A percentile compares a stretch with the other conserved stretches of the same genome.
Conservation (phyloP, 2,113 vertebrate species). For the Scomber colias region DNA sequence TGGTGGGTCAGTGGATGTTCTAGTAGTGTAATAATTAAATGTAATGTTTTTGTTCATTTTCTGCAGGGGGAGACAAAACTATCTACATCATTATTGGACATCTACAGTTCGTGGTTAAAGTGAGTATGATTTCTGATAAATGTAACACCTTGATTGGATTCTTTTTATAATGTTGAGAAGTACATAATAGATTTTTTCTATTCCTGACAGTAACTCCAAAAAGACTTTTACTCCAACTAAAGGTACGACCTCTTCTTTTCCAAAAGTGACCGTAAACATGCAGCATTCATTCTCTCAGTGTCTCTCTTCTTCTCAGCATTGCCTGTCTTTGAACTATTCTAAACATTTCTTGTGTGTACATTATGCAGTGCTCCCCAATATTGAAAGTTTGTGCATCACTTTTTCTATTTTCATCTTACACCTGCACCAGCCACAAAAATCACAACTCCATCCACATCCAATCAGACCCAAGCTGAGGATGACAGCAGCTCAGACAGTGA, state of each 20-base stretch:
- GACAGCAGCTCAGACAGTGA: slow-evolving; percentile 19
- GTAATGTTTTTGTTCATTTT: background rate
- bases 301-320: too few species aligned
- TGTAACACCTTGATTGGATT: background rate
- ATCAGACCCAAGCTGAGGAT: background rate
- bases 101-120: slow-evolving; percentile 80
- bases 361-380: too few species aligned
- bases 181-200: background rate
- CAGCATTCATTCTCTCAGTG: too few species aligned
- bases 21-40: background rate
- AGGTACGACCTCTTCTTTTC: slow-evolving; percentile 30
- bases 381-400: background rate
- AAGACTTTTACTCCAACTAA: slow-evolving; percentile 45
- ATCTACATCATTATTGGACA: slow-evolving; percentile 68
- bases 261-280: background rate
- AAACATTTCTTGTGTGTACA: too few species aligned
- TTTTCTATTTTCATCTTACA: too few species aligned
- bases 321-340: too few species aligned
- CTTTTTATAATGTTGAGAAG: background rate
- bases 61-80: slow-evolving; percentile 36
- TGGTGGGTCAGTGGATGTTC: background rate
- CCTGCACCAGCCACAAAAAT: too few species aligned
- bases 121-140: slow-evolving; percentile 51
- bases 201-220: slow-evolving; percentile 55
- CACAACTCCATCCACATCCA: background rate